phyloP scores from a whole-genome alignment of 92 coral and sea anemone species.

The Zoanthus solanderi region DNA sequence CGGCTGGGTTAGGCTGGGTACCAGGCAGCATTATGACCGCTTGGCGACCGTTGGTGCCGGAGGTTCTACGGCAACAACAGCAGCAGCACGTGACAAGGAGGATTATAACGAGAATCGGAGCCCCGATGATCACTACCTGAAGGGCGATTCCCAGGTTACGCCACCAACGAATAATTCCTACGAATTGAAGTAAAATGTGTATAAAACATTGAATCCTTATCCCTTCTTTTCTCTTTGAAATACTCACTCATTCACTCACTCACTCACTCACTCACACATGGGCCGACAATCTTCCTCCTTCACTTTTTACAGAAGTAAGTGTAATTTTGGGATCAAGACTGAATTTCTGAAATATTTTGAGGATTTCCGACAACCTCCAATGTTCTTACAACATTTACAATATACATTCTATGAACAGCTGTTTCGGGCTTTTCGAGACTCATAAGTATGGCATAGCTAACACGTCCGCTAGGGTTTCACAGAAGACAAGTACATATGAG shows the following conservation, averaged over 20 bases:
- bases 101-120: constrained; percentile 28
- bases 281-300: no score
- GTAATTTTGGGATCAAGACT: no score
- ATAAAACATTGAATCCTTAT: neutral
- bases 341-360: no score
- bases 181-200: neutral
- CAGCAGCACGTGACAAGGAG: constrained; percentile 18
- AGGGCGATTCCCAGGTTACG: neutral
- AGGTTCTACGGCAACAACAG: constrained; percentile 43
- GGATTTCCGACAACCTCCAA: no score
- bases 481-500: no score
- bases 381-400: no score
- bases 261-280: no score
- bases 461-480: no score
- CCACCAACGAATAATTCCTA: constrained; percentile 66
- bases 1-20: constrained; percentile 44
- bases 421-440: no score
- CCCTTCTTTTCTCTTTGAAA: neutral
- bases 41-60: constrained; percentile 25
- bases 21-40: constrained; percentile 40
- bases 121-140: constrained; percentile 41
- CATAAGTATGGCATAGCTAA: no score
- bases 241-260: neutral
- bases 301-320: no score
- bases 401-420: no score